Evolutionary conservation across 2,888 invertebrate species (phyloP), one percentile per base, ranked within the genome.

Genomic region (Drymonia ruficornis): DNA sequence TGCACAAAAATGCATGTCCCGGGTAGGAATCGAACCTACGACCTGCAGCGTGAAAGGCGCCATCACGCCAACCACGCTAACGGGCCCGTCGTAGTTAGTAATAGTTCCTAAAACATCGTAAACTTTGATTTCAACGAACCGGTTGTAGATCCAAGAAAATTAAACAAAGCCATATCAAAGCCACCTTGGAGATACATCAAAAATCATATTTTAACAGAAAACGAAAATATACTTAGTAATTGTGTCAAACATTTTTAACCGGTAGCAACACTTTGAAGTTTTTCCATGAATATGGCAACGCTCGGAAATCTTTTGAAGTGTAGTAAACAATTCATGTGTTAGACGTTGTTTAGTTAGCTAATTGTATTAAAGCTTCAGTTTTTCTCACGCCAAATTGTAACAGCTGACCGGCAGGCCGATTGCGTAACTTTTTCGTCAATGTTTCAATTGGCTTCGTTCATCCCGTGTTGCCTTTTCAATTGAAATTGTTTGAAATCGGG

Each of bases 161-260:
- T 58, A 69, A 75, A 73, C 75, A 74, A 69, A 49, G 40, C 48
- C 51, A 59, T 62, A 67, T 61, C 63, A 63, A 67, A 59, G 66
- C 40, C 51, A 28, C 43, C 40, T 16, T 16, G 16, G 40, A 19
- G 12, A 23, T 13, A 36, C 15, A 16, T 47, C 31, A 45, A 50
- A 49, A 40, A 63, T 60, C 59, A 49, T 52, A 54, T 53, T 36
- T 36, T 36, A 36, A 36, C 19, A 55, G 45, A 48, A 49, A 50
- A 69, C 51, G 31, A 54, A 61, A 59, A 65, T 65, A 61, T 67
- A 56, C 56, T 54, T 40, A 15, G 50, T 45, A 59, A 64, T 42
- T 50, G 56, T 59, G 58, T 63, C 59, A 60, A 66, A 69, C 63
- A 60, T 51, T 55, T 42, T 62, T 45, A 51, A 43, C 15, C 42